Evolutionary conservation across 2,797 vertebrate species (phyloP), one percentile per base, ranked within the genome.

Genomic region (Galago senegalensis): DNA sequence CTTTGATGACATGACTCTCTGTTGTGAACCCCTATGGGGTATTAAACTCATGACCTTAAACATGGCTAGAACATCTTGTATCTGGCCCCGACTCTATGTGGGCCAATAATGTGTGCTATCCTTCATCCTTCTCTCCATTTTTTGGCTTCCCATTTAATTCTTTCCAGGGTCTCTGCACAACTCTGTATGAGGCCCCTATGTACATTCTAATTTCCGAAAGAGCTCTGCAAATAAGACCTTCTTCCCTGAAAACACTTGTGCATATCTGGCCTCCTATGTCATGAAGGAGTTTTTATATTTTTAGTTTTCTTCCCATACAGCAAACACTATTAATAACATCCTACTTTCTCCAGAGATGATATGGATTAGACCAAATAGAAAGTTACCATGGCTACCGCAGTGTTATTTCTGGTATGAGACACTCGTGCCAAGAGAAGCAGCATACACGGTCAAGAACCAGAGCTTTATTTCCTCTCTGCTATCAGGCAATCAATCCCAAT

Each of bases 371-470:
- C 93, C 95, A 98, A 98, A 98, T 97, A 98, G 98, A 98, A 99
- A 98, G 98, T 98, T 99, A 98, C 98, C 98, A 99, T 99, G 98
- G 98, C 98, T 98, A 99, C 98, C 87, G 5, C 91, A 92, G 89
- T 8, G n/a, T 98, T 98, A 99, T 99, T 99, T 99, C 98, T 98
- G 97, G 98, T 96, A 98, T 97, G 97, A 97, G 98, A 98, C 97
- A 98, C 89, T 87, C 94, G 96, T 89, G 97, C 98, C 98, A 98
- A 98, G 98, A 95, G 97, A 98, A 98, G 98, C 95, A 97, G 97
- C 96, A 84, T 95, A 90, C 91, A 97, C 94, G 97, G 97, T 97
- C 97, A 98, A 98, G 97, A 98, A 97, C 12, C 83, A 88, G n/a
- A 21, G 80, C 92, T 96, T 97, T 97, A 83, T 95, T 98, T 98